Percentiles rank a stretch among this genome's conserved stretches.
phyloP scores from a whole-genome alignment of 2,888 invertebrate genomes.

The Isotomurus palustris region DNA sequence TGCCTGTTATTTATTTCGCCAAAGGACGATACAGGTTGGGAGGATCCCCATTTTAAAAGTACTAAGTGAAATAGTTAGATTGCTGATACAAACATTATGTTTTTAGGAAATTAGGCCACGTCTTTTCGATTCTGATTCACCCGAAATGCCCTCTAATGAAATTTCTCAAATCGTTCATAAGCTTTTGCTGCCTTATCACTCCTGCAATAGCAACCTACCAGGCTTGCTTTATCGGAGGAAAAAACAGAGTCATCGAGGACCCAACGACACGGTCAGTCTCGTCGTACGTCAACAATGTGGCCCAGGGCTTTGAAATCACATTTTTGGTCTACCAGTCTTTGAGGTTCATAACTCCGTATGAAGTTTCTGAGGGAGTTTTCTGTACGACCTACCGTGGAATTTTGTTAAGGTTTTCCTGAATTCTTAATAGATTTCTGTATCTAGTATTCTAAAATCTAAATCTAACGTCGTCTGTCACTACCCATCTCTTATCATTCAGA shows the following conservation, averaged over 20 bases:
- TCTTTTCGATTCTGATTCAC: conserved; percentile 28
- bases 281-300: conserved; percentile 3
- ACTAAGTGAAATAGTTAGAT: neutral
- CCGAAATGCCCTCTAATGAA: conserved; percentile 31
- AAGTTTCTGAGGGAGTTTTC: conserved; percentile 22
- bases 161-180: conserved; percentile 10
- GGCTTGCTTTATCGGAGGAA: conserved; percentile 20
- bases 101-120: neutral
- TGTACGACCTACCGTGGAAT: conserved; percentile 26
- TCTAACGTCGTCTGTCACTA: too few relatives aligned
- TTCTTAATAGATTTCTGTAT: too few relatives aligned
- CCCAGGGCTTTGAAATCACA: conserved; percentile 20
- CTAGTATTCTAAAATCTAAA: too few relatives aligned
- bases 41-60: neutral
- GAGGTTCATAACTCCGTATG: conserved; percentile 31
- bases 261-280: too few relatives aligned
- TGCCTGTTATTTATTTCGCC: conserved; percentile 39
- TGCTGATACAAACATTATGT: neutral
- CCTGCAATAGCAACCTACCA: conserved; percentile 36
- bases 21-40: neutral
- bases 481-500: too few relatives aligned
- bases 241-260: neutral
- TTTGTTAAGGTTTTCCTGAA: conserved; percentile 18
- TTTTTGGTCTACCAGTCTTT: conserved; percentile 22
- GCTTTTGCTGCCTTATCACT: conserved; percentile 31